A percentile compares a stretch with the other conserved stretches of the same genome.
Conservation (phyloP, 2,113 vertebrate species). For the Centropus unirufus region DNA sequence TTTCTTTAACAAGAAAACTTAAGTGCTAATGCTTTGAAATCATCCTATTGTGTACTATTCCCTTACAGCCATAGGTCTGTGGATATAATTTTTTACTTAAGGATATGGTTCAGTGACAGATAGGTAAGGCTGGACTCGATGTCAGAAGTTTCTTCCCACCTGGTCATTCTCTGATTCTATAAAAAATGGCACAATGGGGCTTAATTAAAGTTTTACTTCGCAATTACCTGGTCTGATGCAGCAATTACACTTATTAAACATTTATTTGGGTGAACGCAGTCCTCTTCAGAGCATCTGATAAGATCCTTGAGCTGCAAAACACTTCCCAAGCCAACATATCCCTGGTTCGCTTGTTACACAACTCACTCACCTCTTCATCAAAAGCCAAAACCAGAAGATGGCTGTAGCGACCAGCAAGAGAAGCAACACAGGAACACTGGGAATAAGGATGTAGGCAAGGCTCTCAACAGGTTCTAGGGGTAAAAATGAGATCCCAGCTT, state of each 20-base stretch:
- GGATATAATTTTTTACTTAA: neutral
- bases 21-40: neutral
- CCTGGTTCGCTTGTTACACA: neutral
- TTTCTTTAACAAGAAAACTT: neutral
- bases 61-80: neutral
- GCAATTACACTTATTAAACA: neutral
- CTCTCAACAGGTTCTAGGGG: conserved; percentile 72
- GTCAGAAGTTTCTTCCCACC: no score
- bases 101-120: no score
- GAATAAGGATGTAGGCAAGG: conserved; percentile 85
- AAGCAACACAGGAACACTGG: conserved; percentile 81
- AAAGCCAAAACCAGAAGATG: conserved; percentile 83
- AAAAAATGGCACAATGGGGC: neutral
- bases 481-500: neutral
- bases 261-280: neutral
- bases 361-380: conserved; percentile 80
- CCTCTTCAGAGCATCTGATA: neutral
- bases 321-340: neutral
- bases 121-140: no score
- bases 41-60: neutral
- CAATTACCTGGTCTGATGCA: neutral
- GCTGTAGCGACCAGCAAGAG: conserved; percentile 77
- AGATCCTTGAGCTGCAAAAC: neutral
- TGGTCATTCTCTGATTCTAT: no score
- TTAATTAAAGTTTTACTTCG: neutral